Conservation (phyloP, 2,888 invertebrate species). For the Dinocampus coccinellae region DNA sequence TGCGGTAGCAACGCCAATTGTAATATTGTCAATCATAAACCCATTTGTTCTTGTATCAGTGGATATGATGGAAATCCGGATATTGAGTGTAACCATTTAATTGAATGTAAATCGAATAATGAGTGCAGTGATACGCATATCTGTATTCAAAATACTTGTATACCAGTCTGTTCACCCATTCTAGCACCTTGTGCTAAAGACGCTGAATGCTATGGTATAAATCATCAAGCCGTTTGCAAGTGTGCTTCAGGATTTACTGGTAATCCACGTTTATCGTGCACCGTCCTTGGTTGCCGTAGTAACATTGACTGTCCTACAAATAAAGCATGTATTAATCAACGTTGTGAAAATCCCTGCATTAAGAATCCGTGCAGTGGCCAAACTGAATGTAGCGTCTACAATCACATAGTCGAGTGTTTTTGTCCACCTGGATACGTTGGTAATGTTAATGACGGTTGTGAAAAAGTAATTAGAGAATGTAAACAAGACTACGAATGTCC, state of each 20-base stretch:
- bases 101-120: conserved; percentile 80
- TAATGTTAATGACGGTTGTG: conserved; percentile 76
- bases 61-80: conserved; percentile 90
- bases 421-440: conserved; percentile 84
- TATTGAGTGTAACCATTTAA: conserved; percentile 77
- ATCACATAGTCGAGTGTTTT: conserved; percentile 83
- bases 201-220: conserved; percentile 84
- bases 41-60: conserved; percentile 86
- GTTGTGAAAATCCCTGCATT: conserved; percentile 84
- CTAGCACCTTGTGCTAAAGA: conserved; percentile 82
- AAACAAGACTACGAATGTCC: conserved; percentile 86
- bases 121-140: conserved; percentile 87
- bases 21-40: conserved; percentile 86
- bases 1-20: conserved; percentile 90
- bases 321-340: conserved; percentile 84
- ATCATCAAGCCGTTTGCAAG: conserved; percentile 86
- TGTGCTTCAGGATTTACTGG: conserved; percentile 86
- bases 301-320: conserved; percentile 86
- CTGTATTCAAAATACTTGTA: conserved; percentile 86
- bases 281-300: conserved; percentile 82
- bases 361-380: conserved; percentile 79
- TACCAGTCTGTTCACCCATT: conserved; percentile 79
- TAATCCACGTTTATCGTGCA: conserved; percentile 83
- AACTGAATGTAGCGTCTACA: conserved; percentile 82
- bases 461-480: conserved; percentile 72